Evolutionary conservation across 1,140 invertebrate species (phyloP), one percentile per base, ranked within the genome.

Genomic region (Nasonia giraulti): DNA sequence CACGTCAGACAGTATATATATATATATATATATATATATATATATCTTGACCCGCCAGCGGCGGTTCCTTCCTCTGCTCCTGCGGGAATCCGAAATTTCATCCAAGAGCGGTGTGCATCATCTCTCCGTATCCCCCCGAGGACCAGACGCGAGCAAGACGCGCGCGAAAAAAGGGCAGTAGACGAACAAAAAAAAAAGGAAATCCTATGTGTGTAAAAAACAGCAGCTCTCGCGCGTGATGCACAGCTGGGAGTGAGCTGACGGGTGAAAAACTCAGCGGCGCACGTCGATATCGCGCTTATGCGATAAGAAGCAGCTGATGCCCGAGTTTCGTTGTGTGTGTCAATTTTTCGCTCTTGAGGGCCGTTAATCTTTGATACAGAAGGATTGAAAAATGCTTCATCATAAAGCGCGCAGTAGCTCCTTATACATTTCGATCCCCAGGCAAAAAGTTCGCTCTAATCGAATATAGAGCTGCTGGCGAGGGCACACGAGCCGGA

Each of bases 1-100:
- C 55, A n/a, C 68, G 68, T 71, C 37, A 86, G 44, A 77, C 23
- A 73, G 47, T 20, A 78, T 27, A n/a, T 68, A 55, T 66, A 77
- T 74, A 77, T 40, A 40, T 40, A 40, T 40, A 40, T 40, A 8
- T 44, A 7, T 44, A 10, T 44, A 44, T 44, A 44, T 44, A 5
- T 44, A 6, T 82, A 76, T 85, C 80, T 82, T 75, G 77, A 10
- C 55, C 74, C 77, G 55, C 55, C 55, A 62, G 83, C 23, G 80
- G 77, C 78, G 85, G 73, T 86, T 77, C 78, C 85, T 82, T 68
- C 71, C 68, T 27, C 27, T 75, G 62, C 75, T 82, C 74, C 80
- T 66, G 27, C 27, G 74, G 79, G 83, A 84, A 20, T 62, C 77
- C 55, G n/a, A 76, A 84, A 84, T 79, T 73, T 84, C 75, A 71